Conservation (phyloP, 2,797 vertebrate genomes). For the Alexandromys oeconomus region DNA sequence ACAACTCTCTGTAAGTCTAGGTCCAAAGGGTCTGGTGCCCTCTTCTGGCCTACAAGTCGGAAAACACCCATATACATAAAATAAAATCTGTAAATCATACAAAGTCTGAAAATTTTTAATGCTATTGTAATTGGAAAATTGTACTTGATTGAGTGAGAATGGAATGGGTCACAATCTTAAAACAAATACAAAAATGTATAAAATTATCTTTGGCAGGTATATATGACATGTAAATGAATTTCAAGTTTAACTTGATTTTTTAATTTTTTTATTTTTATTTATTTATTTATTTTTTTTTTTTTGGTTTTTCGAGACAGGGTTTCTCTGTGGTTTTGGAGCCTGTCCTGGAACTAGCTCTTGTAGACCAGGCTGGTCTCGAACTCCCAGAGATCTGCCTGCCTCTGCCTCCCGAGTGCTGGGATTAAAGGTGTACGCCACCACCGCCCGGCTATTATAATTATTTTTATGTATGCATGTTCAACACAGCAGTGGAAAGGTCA, state of each 20-base stretch:
- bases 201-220: neutral
- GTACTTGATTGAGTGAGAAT: neutral
- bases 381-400: no score
- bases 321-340: no score
- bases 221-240: constrained; percentile 21
- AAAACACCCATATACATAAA: neutral
- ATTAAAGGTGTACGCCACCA: no score
- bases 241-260: neutral
- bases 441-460: neutral
- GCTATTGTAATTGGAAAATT: neutral
- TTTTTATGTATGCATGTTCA: neutral
- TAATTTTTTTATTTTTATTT: no score
- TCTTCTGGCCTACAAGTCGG: neutral
- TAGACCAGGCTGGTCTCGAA: no score
- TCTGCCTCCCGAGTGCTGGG: no score
- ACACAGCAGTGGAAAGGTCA: neutral
- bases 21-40: neutral
- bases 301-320: no score
- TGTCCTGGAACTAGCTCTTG: no score
- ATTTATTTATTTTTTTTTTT: no score
- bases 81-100: neutral
- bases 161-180: neutral
- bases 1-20: neutral
- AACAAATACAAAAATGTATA: neutral
- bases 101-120: neutral